Percentiles rank a stretch among this genome's conserved stretches.
Conservation (phyloP, 2,797 vertebrate genomes). For the Parauchenoglanis ngamensis region DNA sequence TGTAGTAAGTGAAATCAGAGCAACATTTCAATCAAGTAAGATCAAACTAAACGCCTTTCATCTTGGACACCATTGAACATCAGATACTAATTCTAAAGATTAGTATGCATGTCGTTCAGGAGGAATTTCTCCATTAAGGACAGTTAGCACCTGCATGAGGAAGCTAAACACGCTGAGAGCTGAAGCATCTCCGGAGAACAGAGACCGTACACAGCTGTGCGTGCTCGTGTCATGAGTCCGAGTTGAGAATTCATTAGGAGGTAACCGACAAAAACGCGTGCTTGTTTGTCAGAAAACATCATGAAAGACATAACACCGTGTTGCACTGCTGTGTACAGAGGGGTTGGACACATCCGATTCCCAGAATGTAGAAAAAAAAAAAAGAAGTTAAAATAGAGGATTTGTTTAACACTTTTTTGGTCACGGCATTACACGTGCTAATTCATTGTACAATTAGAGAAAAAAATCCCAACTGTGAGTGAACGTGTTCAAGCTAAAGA, state of each 20-base stretch:
- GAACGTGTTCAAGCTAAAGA: neutral
- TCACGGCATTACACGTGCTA: neutral
- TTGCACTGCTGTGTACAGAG: neutral
- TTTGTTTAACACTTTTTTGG: constrained; percentile 3
- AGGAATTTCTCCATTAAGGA: neutral
- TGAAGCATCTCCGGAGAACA: constrained; percentile 51
- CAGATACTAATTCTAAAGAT: neutral
- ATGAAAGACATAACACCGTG: constrained; percentile 14
- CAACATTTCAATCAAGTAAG: neutral
- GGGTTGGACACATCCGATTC: neutral
- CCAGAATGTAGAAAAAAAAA: neutral
- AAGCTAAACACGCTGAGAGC: neutral
- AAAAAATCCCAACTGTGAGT: neutral
- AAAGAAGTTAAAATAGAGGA: neutral
- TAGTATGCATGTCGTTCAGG: neutral
- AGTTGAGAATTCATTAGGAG: constrained; percentile 68
- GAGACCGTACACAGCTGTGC: constrained; percentile 54
- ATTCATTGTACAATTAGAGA: neutral
- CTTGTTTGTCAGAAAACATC: constrained; percentile 19
- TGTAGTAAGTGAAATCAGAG: neutral
- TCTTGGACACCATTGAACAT: neutral
- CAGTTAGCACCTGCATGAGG: constrained; percentile 16
- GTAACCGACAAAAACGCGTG: constrained; percentile 59
- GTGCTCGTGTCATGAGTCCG: constrained; percentile 56
- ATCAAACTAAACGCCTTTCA: neutral